These are phyloP conservation scores for Trissonchulus latispiculum DNA, from an alignment of 2,888 invertebrate species.

Conservation along the genomic window DNA sequence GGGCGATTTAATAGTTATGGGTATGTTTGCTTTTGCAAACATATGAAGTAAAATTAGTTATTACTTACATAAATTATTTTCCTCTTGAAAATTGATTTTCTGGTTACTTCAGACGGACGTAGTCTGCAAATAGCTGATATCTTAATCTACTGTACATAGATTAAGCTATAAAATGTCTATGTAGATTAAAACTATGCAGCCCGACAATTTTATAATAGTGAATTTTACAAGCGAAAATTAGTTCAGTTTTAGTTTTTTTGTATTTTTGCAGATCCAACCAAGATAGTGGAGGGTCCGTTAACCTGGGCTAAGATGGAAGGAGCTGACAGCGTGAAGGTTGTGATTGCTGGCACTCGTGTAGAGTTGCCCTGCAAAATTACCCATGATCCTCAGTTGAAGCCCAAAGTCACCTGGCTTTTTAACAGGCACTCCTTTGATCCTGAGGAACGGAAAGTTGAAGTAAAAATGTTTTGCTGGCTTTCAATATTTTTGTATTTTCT, in stretches of 20 bases:
- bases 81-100: no score
- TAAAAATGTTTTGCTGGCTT: not conserved
- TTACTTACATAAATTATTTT: no score
- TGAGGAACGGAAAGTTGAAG: not conserved
- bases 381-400: slow-evolving; percentile 63
- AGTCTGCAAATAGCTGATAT: no score
- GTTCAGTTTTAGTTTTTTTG: no score
- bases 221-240: no score
- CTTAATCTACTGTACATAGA: no score
- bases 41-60: no score
- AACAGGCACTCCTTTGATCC: slow-evolving; percentile 73
- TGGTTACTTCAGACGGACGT: no score
- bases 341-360: slow-evolving; percentile 37
- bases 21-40: slow-evolving; percentile 48
- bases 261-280: slow-evolving; percentile 20
- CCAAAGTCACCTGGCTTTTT: slow-evolving; percentile 74
- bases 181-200: no score
- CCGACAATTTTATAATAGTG: no score
- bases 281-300: slow-evolving; percentile 51
- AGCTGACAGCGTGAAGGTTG: slow-evolving; percentile 13
- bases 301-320: slow-evolving; percentile 51
- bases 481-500: no score
- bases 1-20: slow-evolving; percentile 68
- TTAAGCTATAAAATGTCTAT: no score
- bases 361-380: slow-evolving; percentile 37